A percentile compares a stretch with the other conserved stretches of the same genome.
Conservation (phyloP, 2,888 invertebrate species). For the Phengaris alcon region DNA sequence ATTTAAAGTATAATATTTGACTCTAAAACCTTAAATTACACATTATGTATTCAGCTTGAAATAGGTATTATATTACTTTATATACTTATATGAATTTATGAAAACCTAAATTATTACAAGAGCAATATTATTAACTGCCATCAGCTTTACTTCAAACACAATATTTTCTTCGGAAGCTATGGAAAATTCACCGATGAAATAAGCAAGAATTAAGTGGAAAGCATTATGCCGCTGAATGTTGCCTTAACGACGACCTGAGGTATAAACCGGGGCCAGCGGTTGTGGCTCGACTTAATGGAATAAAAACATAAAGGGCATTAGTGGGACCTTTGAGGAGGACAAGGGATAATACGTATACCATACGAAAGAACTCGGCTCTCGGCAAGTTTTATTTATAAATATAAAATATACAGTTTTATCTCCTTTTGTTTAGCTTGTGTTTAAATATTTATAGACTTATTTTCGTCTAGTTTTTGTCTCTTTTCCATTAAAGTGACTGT, state of each 20-base stretch:
- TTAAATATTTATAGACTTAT: conserved; percentile 19
- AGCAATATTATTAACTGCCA: not conserved
- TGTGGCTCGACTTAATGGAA: conserved; percentile 61
- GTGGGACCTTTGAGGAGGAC: conserved; percentile 38
- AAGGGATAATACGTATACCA: conserved; percentile 36
- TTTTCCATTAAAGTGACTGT: not conserved
- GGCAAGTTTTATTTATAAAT: conserved; percentile 26
- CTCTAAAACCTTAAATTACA: too few relatives aligned
- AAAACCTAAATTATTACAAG: too few relatives aligned
- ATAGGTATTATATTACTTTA: too few relatives aligned
- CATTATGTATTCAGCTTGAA: too few relatives aligned
- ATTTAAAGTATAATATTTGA: too few relatives aligned
- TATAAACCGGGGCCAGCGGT: conserved; percentile 49
- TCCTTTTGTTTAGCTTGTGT: conserved; percentile 14
- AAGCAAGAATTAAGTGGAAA: conserved; percentile 9
- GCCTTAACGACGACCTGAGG: conserved; percentile 41
- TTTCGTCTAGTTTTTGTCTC: not conserved
- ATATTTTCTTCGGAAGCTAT: not conserved
- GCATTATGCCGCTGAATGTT: conserved; percentile 13
- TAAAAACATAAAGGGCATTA: conserved; percentile 68
- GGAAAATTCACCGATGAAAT: conserved; percentile 18
- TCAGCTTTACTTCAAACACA: too few relatives aligned
- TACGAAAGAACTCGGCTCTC: conserved; percentile 32
- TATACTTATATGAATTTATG: too few relatives aligned
- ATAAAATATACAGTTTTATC: conserved; percentile 28